A percentile compares a stretch with the other conserved stretches of the same genome.
These are phyloP conservation scores for Drosophila eohydei DNA, from an alignment of 2,888 invertebrate species.

Conservation along the genomic window DNA sequence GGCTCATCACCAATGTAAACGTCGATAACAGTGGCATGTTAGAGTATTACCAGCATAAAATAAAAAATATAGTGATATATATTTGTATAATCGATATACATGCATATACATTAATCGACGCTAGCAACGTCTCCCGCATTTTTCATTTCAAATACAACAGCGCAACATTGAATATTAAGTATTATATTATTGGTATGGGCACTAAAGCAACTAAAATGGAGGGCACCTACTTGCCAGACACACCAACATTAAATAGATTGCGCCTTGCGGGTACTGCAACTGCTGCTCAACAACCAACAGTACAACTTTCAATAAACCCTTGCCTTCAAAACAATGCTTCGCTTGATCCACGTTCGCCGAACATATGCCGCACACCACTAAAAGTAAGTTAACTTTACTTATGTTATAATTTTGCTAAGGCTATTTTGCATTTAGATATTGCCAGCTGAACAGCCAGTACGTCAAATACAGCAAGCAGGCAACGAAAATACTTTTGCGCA, in stretches of 20 bases:
- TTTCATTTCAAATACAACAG: constrained; percentile 64
- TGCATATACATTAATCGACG: constrained; percentile 37
- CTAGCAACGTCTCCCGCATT: constrained; percentile 59
- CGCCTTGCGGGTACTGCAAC: constrained; percentile 21
- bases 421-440: background rate
- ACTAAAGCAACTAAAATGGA: constrained; percentile 80
- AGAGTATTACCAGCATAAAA: constrained; percentile 8
- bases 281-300: constrained; percentile 13
- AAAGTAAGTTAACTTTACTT: constrained; percentile 61
- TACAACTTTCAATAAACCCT: constrained; percentile 42
- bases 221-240: constrained; percentile 68
- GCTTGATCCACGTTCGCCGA: constrained; percentile 81
- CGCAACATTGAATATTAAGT: constrained; percentile 27
- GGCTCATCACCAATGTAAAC: constrained; percentile 24
- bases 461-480: constrained; percentile 10
- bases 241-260: constrained; percentile 60
- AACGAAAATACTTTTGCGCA: constrained; percentile 60
- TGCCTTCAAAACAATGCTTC: constrained; percentile 37
- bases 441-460: background rate
- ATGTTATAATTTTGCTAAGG: too few species aligned
- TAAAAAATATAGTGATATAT: background rate
- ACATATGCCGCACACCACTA: constrained; percentile 77
- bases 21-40: constrained; percentile 16
- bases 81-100: constrained; percentile 31
- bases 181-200: constrained; percentile 67